Evolutionary conservation across 2,888 invertebrate genomes (phyloP).

Genomic region (Loripinus fragilis): DNA sequence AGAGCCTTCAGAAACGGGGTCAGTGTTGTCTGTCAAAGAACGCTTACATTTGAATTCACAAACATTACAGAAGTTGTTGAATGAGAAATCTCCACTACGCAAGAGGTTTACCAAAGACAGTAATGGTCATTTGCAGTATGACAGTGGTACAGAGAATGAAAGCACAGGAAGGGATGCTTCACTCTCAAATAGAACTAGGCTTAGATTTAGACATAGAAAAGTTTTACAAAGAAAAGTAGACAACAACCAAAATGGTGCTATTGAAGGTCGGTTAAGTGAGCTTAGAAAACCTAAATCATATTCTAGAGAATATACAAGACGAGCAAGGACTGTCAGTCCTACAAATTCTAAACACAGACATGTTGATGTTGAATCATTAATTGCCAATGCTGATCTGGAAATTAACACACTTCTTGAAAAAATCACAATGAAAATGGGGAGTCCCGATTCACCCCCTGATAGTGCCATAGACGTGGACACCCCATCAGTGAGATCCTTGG

Average conservation of each 20-base stretch:
- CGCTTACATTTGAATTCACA: constrained; percentile 48
- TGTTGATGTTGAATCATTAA: constrained; percentile 44
- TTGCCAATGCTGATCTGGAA: constrained; percentile 49
- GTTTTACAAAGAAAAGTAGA: constrained; percentile 53
- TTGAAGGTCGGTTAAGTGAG: constrained; percentile 13
- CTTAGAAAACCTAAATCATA: not conserved
- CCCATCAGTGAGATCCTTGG: constrained; percentile 65
- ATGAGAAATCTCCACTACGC: constrained; percentile 51
- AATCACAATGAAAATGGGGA: constrained; percentile 39
- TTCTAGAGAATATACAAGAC: not conserved
- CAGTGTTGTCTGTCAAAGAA: constrained; percentile 52
- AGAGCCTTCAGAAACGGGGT: constrained; percentile 57
- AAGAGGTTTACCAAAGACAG: constrained; percentile 22
- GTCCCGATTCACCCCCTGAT: constrained; percentile 68
- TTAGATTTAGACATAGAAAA: constrained; percentile 42
- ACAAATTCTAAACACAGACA: constrained; percentile 22
- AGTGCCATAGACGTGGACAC: constrained; percentile 73
- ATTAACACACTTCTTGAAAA: constrained; percentile 49
- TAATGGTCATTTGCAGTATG: constrained; percentile 26
- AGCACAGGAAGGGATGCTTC: constrained; percentile 45
- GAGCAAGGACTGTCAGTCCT: constrained; percentile 6
- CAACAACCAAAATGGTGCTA: constrained; percentile 30
- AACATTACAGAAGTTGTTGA: constrained; percentile 52
- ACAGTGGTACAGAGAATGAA: constrained; percentile 50
- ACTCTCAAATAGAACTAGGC: constrained; percentile 38